Evolutionary conservation across 2,113 vertebrate genomes (phyloP), one percentile per base, ranked within the genome.

Genomic region (Perca schrenkii): DNA sequence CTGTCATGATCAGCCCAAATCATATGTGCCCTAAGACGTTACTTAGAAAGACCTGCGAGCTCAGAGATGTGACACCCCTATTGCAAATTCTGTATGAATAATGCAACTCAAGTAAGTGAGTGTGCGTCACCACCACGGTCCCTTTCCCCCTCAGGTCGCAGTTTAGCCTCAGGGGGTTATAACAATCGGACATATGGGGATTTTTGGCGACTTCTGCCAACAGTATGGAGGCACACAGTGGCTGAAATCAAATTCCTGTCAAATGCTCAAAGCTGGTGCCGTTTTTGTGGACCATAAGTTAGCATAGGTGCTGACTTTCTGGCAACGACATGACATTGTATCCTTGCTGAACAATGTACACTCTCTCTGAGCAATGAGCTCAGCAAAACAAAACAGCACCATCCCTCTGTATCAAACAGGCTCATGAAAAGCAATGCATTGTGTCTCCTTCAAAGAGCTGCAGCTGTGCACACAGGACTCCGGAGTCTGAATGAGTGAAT

Each of bases 401-500:
- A 1, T 49, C 54, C 7, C 1, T 7, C 54, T 19, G 16, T 25
- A 31, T 84, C 31, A 64, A 75, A 60, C 34, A 43, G 34, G 58
- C 66, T 28, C 66, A 53, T 84, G 46, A 77, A 77, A 87, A 63
- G 57, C 73, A 25, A 54, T 15, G 13, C 17, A 57, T 8, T n/a
- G 36, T 53, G 60, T 25, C 6, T 34, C 60, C 31, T 25, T 79
- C 80, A 65, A 54, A 78, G 58, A 54, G 77, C 50, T 74, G 63
- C 69, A 70, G 82, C 79, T 73, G 21, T 22, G 49, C 17, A 22
- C 17, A 22, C 67, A 40, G 25, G 36, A 52, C 50, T 62, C 46
- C 4, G 22, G 25, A 70, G 70, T 53, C 67, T 36, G 31, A 68
- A 17, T 21, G 28, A 78, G 62, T 52, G 31, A 74, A 78, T 58